Base-by-base conservation (phyloP, 2,113 vertebrate species). In the Sander vitreus region DNA sequence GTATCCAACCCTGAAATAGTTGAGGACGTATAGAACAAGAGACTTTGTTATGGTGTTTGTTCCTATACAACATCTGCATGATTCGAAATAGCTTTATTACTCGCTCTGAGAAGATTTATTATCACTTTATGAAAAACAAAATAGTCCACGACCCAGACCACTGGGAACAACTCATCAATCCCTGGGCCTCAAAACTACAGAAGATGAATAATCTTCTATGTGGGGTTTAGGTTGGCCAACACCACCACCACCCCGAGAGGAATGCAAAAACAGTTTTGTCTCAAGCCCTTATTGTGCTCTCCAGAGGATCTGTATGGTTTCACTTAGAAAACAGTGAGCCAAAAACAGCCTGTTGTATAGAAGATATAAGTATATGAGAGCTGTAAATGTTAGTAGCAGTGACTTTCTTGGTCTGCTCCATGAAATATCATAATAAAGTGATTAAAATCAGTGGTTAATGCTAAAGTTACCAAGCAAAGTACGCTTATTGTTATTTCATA, bases 101-200 rank as follows among this genome's bases (percentile, higher is more conserved):
- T 85, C 33, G 70, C 78, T 43, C 78, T 72, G 72, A 83, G 71
- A 93, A 66, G 84, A 90, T 91, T 92, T 93, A 94, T 68, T 81
- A 84, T 87, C 88, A 85, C 88, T 90, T 89, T 89, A 91, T 87
- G 88, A 93, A 94, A 92, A 94, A 93, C 91, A 94, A 94, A 92
- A 90, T 87, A 67, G 73, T 88, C 86, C 67, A 76, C 19, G 16
- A 81, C 85, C 87, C 83, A 93, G 91, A 93, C 94, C 94, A 90
- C 93, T 92, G 91, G 87, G 91, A 94, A 90, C 80, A 89, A 89
- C 88, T 92, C 80, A 68, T 92, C 88, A 93, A 53, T 91, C 74
- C 62, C 70, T 4, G 39, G 67, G 76, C 80, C 80, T 95, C 78
- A 88, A 93, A 83, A 73, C 83, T 85, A 47, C 78, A 84, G 83